Conservation (phyloP, 2,113 vertebrate species). For the Poecilia latipinna region DNA sequence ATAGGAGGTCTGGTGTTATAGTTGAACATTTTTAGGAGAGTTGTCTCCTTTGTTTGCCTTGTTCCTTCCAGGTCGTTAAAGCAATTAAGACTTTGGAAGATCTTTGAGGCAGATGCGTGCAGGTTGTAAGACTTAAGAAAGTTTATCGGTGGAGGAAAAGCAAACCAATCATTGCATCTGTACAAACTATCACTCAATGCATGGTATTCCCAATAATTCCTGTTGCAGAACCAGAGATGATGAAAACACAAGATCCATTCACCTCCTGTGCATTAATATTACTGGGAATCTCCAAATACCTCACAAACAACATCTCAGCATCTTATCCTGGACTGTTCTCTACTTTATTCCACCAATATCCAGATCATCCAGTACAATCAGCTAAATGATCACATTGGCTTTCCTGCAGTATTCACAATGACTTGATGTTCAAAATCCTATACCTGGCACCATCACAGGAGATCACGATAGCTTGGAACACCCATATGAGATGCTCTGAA, state of each 20-base stretch:
- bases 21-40: conserved; percentile 51
- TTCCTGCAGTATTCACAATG: conserved; percentile 35
- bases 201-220: background rate
- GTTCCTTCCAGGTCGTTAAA: conserved; percentile 36
- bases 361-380: background rate
- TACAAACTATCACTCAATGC: background rate
- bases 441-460: background rate
- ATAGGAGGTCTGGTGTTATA: conserved; percentile 18
- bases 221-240: too few species aligned
- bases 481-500: conserved; percentile 5
- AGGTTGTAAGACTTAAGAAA: conserved; percentile 18
- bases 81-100: conserved; percentile 46
- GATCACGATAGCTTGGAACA: conserved; percentile 13
- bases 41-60: conserved; percentile 53
- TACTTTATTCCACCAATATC: background rate
- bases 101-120: conserved; percentile 10
- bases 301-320: background rate
- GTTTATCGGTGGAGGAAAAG: conserved; percentile 14
- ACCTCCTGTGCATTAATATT: background rate
- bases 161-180: background rate
- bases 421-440: conserved; percentile 12
- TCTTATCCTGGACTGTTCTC: conserved; percentile 1
- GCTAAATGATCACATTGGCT: conserved; percentile 7
- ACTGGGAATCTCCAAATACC: background rate
- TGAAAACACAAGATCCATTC: background rate